A percentile compares a stretch with the other conserved stretches of the same genome.
phyloP scores from a whole-genome alignment of 2,113 vertebrate genomes.

The Trichechus manatus region DNA sequence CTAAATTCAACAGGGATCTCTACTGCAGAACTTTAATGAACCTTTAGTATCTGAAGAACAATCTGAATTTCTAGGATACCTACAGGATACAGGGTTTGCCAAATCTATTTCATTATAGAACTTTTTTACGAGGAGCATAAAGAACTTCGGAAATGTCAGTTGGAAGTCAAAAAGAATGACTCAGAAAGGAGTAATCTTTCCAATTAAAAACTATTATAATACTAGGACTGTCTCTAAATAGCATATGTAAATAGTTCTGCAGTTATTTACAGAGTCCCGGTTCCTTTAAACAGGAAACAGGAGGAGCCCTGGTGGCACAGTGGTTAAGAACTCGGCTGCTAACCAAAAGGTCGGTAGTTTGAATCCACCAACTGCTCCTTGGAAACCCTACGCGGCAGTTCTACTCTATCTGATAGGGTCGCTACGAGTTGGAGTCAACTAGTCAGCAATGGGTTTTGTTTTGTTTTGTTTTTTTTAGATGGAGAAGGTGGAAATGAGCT shows the following conservation, averaged over 20 bases:
- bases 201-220: background rate
- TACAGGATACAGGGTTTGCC: background rate
- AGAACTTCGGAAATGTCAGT: background rate
- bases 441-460: too few relatives aligned
- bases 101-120: background rate
- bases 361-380: too few relatives aligned
- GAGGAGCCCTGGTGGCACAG: too few relatives aligned
- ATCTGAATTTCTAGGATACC: background rate
- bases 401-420: too few relatives aligned
- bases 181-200: conserved; percentile 23
- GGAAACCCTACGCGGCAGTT: too few relatives aligned
- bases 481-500: background rate
- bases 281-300: background rate
- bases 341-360: too few relatives aligned
- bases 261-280: background rate
- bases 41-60: background rate
- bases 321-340: too few relatives aligned
- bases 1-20: background rate
- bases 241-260: background rate
- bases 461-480: background rate
- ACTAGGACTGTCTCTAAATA: background rate
- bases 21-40: background rate
- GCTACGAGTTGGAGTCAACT: too few relatives aligned
- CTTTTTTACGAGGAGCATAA: background rate
- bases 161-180: conserved; percentile 20